phyloP scores from a whole-genome alignment of 1,140 invertebrate species.

The Drosophila micromelanica region DNA sequence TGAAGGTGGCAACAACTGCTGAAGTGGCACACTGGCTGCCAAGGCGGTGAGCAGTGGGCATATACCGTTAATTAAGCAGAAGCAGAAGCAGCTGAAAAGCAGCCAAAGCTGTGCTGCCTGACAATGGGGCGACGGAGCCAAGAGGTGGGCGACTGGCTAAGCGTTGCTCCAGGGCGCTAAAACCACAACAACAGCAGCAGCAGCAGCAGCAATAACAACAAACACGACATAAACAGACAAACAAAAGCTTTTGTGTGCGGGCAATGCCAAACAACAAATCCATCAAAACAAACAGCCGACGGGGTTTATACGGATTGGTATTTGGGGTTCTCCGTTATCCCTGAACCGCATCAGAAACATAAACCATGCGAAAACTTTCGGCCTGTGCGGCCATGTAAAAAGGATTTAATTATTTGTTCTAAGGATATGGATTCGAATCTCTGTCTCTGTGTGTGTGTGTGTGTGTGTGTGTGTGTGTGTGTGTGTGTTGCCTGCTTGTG shows the following conservation, averaged over 20 bases:
- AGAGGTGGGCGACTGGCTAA: slow-evolving; percentile 28
- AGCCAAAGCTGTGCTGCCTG: slow-evolving; percentile 11
- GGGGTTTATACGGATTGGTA: slow-evolving; percentile 59
- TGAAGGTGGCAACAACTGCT: slow-evolving; percentile 77
- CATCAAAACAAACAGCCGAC: slow-evolving; percentile 79
- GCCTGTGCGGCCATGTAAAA: slow-evolving; percentile 74
- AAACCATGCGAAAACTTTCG: slow-evolving; percentile 48
- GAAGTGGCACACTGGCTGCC: slow-evolving; percentile 57
- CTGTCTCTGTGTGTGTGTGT: neutral
- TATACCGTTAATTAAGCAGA: slow-evolving; percentile 82
- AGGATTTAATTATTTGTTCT: slow-evolving; percentile 84
- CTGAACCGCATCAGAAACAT: slow-evolving; percentile 28
- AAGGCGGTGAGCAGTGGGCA: slow-evolving; percentile 11
- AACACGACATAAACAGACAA: slow-evolving; percentile 78
- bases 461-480: neutral
- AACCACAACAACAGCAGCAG: slow-evolving; percentile 42
- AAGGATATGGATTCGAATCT: slow-evolving; percentile 65
- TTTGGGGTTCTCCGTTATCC: slow-evolving; percentile 42
- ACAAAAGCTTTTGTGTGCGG: slow-evolving; percentile 66
- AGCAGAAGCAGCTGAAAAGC: slow-evolving; percentile 63
- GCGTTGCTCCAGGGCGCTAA: slow-evolving; percentile 54
- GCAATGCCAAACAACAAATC: slow-evolving; percentile 66
- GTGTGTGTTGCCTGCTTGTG: slow-evolving; percentile 22
- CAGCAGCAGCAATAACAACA: slow-evolving; percentile 32
- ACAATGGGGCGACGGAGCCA: neutral